Percentiles rank a stretch among this genome's conserved stretches.
Conservation (phyloP, 2,113 vertebrate species). For the Tursiops truncatus region DNA sequence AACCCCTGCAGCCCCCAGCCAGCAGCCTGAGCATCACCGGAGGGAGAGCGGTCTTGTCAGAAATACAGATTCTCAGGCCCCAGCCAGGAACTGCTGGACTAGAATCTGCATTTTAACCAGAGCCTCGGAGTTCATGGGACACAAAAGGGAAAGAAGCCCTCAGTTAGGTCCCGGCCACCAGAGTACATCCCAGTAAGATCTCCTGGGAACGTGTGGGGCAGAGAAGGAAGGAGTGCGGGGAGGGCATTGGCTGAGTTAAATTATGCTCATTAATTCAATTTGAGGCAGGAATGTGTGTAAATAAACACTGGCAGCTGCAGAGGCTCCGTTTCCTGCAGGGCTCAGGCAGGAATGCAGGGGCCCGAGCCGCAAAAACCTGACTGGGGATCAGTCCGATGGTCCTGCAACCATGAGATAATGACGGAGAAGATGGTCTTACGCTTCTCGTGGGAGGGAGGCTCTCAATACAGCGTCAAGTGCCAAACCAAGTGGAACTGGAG, state of each 20-base stretch:
- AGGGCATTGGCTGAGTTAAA: conserved; percentile 86
- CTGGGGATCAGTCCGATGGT: conserved; percentile 63
- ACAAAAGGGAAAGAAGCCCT: neutral
- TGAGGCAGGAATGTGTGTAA: conserved; percentile 90
- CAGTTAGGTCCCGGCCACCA: neutral
- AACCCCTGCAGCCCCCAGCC: neutral
- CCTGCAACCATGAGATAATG: conserved; percentile 66
- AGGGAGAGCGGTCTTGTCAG: neutral
- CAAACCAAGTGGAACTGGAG: conserved; percentile 72
- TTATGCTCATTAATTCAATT: conserved; percentile 92
- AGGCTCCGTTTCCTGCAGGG: conserved; percentile 84
- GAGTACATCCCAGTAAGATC: conserved; percentile 42
- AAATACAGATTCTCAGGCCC: neutral
- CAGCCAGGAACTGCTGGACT: neutral
- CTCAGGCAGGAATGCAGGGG: conserved; percentile 83
- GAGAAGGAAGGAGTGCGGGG: conserved; percentile 81
- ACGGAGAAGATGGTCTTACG: conserved; percentile 58
- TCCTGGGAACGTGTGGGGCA: conserved; percentile 30
- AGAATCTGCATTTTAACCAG: neutral
- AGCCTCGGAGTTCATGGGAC: neutral
- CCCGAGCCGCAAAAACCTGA: conserved; percentile 75
- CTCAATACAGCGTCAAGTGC: conserved; percentile 64
- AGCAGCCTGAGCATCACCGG: neutral
- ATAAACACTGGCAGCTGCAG: conserved; percentile 88
- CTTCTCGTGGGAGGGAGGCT: conserved; percentile 72